These are phyloP conservation scores for Conistra vaccinii DNA, from an alignment of 2,888 invertebrate genomes.

Conservation along the genomic window DNA sequence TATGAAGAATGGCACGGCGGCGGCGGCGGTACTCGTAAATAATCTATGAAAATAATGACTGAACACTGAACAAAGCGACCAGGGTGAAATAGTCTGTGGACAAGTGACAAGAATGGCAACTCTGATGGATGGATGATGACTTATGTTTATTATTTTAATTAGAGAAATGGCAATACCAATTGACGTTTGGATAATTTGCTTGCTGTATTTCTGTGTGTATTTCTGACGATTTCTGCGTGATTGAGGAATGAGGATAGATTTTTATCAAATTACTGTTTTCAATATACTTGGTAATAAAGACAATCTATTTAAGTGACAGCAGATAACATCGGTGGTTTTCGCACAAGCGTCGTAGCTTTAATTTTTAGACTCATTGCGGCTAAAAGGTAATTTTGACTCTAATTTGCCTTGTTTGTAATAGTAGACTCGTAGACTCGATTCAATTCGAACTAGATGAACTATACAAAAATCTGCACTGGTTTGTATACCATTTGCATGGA, in stretches of 20 bases:
- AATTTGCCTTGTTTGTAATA: slow-evolving; percentile 61
- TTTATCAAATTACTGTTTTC: slow-evolving; percentile 53
- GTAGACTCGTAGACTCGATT: slow-evolving; percentile 39
- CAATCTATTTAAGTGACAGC: slow-evolving; percentile 50
- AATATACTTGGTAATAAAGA: slow-evolving; percentile 47
- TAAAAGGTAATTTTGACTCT: slow-evolving; percentile 57
- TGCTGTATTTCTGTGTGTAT: slow-evolving; percentile 21
- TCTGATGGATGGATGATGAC: not conserved
- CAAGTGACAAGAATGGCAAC: too few species aligned
- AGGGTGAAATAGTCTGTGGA: too few species aligned
- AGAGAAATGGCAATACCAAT: slow-evolving; percentile 34
- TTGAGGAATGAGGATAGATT: slow-evolving; percentile 57
- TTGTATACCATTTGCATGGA: slow-evolving; percentile 10
- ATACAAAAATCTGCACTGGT: slow-evolving; percentile 5
- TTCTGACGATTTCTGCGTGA: slow-evolving; percentile 59
- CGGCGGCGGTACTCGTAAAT: too few species aligned
- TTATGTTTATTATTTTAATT: too few species aligned
- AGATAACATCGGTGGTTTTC: slow-evolving; percentile 51
- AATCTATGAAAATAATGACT: too few species aligned
- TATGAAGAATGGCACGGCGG: too few species aligned
- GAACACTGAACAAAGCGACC: too few species aligned
- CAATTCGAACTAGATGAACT: slow-evolving; percentile 9
- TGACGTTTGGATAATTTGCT: slow-evolving; percentile 53
- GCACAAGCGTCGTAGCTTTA: slow-evolving; percentile 42
- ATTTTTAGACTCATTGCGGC: slow-evolving; percentile 33